Evolutionary conservation across 2,888 invertebrate species (phyloP).

Genomic region (Chalcis sispes): DNA sequence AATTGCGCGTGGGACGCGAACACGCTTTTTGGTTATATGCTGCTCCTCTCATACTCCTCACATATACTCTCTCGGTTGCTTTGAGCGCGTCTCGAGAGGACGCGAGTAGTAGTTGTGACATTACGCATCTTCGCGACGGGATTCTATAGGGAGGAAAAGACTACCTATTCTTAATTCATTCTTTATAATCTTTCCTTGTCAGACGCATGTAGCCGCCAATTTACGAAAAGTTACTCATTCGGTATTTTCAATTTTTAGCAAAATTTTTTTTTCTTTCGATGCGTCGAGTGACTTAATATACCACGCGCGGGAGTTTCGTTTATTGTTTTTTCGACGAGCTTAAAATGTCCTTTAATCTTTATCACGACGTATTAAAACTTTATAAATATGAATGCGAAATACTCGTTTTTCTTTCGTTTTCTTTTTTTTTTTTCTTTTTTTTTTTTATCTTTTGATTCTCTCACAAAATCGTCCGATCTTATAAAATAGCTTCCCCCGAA

Average conservation of each 20-base stretch:
- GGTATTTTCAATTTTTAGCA: background rate
- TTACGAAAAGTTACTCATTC: constrained; percentile 26
- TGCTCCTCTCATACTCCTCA: constrained; percentile 7
- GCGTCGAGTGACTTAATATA: no score
- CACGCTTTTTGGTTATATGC: constrained; percentile 19
- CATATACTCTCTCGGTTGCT: background rate
- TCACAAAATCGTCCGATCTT: no score
- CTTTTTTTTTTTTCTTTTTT: no score
- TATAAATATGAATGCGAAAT: constrained; percentile 11
- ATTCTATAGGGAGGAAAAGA: no score
- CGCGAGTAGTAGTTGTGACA: constrained; percentile 7
- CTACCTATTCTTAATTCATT: no score
- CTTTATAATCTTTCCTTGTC: constrained; percentile 30
- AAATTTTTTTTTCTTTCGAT: no score
- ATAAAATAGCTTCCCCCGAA: no score
- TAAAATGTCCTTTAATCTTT: constrained; percentile 6
- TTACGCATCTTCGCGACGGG: constrained; percentile 34
- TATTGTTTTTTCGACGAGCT: background rate
- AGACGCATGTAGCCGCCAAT: background rate
- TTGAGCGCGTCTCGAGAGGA: background rate
- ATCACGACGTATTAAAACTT: constrained; percentile 13
- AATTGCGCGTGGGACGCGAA: constrained; percentile 47
- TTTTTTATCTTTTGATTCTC: no score
- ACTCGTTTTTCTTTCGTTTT: constrained; percentile 15
- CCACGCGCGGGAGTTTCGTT: no score